These are phyloP conservation scores for Octomys mimax DNA, from an alignment of 2,797 vertebrate species.

Conservation along the genomic window DNA sequence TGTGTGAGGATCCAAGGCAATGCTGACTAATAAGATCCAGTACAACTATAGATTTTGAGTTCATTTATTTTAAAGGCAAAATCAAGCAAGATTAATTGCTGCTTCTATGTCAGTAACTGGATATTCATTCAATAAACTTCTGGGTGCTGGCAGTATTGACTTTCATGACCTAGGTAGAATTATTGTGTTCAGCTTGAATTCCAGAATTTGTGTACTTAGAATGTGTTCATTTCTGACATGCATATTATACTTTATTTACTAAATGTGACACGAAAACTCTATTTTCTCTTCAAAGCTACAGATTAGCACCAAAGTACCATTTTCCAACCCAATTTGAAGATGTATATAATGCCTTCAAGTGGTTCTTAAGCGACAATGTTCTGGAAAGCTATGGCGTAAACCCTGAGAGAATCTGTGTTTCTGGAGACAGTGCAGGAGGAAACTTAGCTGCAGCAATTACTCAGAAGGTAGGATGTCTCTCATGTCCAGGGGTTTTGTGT, in stretches of 20 bases:
- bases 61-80: neutral
- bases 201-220: neutral
- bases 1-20: neutral
- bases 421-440: conserved; percentile 96
- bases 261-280: neutral
- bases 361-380: conserved; percentile 91
- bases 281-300: conserved; percentile 90
- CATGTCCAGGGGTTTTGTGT: neutral
- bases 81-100: neutral
- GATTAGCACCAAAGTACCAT: conserved; percentile 92
- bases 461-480: conserved; percentile 90
- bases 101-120: neutral
- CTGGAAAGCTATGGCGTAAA: conserved; percentile 92
- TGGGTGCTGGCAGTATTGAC: neutral
- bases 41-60: no score
- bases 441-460: conserved; percentile 95
- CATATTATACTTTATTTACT: neutral
- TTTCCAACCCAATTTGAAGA: conserved; percentile 95
- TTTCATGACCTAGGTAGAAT: neutral
- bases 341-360: conserved; percentile 90
- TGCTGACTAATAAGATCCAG: neutral
- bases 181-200: neutral
- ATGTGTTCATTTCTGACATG: neutral
- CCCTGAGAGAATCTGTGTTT: conserved; percentile 91
- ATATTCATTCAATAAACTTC: neutral